Conservation (phyloP, 2,113 vertebrate species). For the Paratilapia polleni region DNA sequence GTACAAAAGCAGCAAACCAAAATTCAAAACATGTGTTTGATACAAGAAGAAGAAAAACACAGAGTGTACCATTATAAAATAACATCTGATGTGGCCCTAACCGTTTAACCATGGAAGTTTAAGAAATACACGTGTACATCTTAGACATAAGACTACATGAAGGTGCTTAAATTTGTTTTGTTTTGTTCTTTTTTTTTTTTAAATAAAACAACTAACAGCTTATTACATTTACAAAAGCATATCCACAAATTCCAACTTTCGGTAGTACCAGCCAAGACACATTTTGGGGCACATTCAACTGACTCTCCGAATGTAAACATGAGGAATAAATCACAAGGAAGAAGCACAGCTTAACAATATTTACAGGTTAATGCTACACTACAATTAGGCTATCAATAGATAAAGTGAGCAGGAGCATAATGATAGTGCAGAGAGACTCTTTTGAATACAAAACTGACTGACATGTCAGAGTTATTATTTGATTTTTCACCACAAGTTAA, state of each 20-base stretch:
- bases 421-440: slow-evolving; percentile 34
- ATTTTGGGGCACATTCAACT: slow-evolving; percentile 52
- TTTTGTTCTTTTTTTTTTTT: neutral
- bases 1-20: slow-evolving; percentile 70
- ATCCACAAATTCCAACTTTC: slow-evolving; percentile 60
- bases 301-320: slow-evolving; percentile 72
- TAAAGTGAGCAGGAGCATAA: slow-evolving; percentile 55
- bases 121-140: slow-evolving; percentile 25
- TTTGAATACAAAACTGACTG: slow-evolving; percentile 17
- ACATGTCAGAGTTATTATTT: slow-evolving; percentile 11
- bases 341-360: slow-evolving; percentile 55
- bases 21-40: slow-evolving; percentile 52
- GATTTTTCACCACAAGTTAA: neutral
- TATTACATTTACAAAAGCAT: slow-evolving; percentile 66
- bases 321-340: slow-evolving; percentile 56
- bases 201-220: slow-evolving; percentile 59
- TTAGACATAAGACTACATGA: slow-evolving; percentile 41
- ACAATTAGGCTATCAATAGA: slow-evolving; percentile 28
- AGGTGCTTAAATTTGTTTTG: slow-evolving; percentile 61
- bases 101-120: slow-evolving; percentile 38
- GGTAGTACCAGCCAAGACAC: slow-evolving; percentile 56
- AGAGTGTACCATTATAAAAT: slow-evolving; percentile 53
- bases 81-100: slow-evolving; percentile 32
- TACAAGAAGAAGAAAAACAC: slow-evolving; percentile 26
- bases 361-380: slow-evolving; percentile 61